Conservation (phyloP, 2,797 vertebrate genomes). For the Pseudocheirus occidentalis region DNA sequence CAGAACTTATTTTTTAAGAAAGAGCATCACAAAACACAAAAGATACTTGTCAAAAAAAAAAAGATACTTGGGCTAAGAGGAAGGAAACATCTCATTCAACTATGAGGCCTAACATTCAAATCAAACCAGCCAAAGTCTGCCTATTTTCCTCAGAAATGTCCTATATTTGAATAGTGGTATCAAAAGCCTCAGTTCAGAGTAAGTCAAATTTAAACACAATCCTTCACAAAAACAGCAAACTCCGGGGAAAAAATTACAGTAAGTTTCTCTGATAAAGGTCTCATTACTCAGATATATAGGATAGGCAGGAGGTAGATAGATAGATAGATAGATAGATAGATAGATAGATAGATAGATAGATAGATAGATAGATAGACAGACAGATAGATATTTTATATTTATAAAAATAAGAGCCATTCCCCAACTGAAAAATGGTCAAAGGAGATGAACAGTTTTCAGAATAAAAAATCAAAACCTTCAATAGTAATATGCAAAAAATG, state of each 20-base stretch:
- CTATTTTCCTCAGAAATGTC: background rate
- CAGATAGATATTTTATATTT: too few relatives aligned
- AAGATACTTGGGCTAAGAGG: background rate
- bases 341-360: too few relatives aligned
- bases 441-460: background rate
- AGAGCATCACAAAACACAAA: constrained; percentile 22
- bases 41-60: constrained; percentile 16
- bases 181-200: background rate
- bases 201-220: background rate
- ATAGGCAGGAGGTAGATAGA: too few relatives aligned
- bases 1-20: background rate
- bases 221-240: too few relatives aligned
- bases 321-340: too few relatives aligned
- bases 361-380: too few relatives aligned
- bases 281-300: background rate
- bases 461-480: background rate
- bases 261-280: background rate
- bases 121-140: background rate
- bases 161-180: background rate
- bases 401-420: background rate
- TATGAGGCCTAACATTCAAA: constrained; percentile 37
- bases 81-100: constrained; percentile 32
- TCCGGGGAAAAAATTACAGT: too few relatives aligned
- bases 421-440: background rate
- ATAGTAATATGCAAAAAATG: background rate